Conservation (phyloP, 2,797 vertebrate genomes). For the Poecilia wingei region DNA sequence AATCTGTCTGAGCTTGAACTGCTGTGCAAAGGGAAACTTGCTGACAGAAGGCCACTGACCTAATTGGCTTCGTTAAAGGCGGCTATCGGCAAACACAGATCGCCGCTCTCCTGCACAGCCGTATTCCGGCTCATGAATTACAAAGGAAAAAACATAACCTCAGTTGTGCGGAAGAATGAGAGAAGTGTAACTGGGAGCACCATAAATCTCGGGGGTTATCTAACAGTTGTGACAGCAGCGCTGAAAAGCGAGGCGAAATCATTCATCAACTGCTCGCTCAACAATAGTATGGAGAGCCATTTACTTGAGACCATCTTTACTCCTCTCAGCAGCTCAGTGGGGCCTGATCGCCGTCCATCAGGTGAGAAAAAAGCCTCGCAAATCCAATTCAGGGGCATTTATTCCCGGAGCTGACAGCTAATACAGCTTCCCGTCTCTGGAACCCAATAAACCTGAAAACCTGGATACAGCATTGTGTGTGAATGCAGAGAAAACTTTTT, state of each 20-base stretch:
- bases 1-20: neutral
- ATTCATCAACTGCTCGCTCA: slow-evolving; percentile 71
- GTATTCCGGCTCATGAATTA: slow-evolving; percentile 68
- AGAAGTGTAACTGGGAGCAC: slow-evolving; percentile 38
- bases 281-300: slow-evolving; percentile 61
- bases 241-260: slow-evolving; percentile 65
- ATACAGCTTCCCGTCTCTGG: slow-evolving; percentile 25
- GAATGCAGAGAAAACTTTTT: slow-evolving; percentile 13
- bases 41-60: slow-evolving; percentile 64
- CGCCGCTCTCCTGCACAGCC: slow-evolving; percentile 45
- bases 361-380: slow-evolving; percentile 52
- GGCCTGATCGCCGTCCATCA: slow-evolving; percentile 62
- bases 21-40: neutral
- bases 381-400: slow-evolving; percentile 56
- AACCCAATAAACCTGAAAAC: slow-evolving; percentile 30
- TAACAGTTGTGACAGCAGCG: slow-evolving; percentile 60
- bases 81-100: slow-evolving; percentile 67
- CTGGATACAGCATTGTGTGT: slow-evolving; percentile 26
- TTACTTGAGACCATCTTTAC: slow-evolving; percentile 61
- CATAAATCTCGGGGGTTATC: slow-evolving; percentile 77
- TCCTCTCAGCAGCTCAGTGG: slow-evolving; percentile 48
- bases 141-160: slow-evolving; percentile 63
- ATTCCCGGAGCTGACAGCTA: slow-evolving; percentile 45
- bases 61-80: slow-evolving; percentile 68
- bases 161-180: slow-evolving; percentile 46